phyloP scores from a whole-genome alignment of 2,113 vertebrate genomes.

The Gadus chalcogrammus region DNA sequence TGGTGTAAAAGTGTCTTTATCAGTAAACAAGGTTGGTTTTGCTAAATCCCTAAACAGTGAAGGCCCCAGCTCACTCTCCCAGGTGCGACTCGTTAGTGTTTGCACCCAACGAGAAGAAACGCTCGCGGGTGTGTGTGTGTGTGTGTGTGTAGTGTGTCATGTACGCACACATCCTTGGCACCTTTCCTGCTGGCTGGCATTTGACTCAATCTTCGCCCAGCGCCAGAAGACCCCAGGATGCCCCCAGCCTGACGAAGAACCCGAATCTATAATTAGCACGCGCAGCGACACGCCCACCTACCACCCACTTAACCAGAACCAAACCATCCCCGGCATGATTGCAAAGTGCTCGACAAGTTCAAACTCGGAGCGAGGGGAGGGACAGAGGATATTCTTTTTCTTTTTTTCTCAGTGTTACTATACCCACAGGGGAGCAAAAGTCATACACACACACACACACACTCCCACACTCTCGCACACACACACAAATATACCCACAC shows the following conservation, averaged over 20 bases:
- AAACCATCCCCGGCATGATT: slow-evolving; percentile 62
- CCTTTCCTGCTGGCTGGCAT: slow-evolving; percentile 2
- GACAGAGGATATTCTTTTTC: slow-evolving; percentile 37
- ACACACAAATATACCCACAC: too few species aligned
- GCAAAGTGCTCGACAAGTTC: slow-evolving; percentile 53
- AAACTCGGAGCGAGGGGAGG: slow-evolving; percentile 39
- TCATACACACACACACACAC: not conserved
- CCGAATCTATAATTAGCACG: slow-evolving; percentile 62
- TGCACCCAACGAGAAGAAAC: not conserved
- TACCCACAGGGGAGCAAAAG: slow-evolving; percentile 28
- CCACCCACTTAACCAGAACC: slow-evolving; percentile 60
- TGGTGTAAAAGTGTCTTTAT: too few species aligned
- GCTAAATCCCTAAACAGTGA: too few species aligned
- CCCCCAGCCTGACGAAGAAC: slow-evolving; percentile 39
- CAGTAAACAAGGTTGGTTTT: too few species aligned
- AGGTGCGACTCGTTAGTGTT: slow-evolving; percentile 2
- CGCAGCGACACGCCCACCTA: slow-evolving; percentile 52
- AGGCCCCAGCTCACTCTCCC: not conserved
- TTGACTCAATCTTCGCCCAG: slow-evolving; percentile 17
- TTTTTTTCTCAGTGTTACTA: slow-evolving; percentile 41
- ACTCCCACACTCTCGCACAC: too few species aligned
- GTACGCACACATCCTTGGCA: slow-evolving; percentile 4
- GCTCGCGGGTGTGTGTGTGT: too few species aligned
- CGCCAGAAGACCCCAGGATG: slow-evolving; percentile 47
- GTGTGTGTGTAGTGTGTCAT: too few species aligned